Percentiles rank a stretch among this genome's conserved stretches.
Conservation (phyloP, 2,113 vertebrate species). For the Lampris incognitus region DNA sequence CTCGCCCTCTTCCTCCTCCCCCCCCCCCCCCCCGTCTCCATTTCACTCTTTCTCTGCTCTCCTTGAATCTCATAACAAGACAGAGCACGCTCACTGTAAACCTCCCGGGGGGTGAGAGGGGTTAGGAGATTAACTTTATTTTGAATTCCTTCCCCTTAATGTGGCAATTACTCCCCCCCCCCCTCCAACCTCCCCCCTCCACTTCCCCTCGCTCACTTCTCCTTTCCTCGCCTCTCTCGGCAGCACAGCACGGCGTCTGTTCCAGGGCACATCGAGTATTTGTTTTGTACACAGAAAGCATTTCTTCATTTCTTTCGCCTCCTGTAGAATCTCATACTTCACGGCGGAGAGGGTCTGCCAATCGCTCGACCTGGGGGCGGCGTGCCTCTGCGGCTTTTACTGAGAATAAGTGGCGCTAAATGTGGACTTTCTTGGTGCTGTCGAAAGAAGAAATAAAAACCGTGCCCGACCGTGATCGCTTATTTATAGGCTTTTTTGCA, state of each 20-base stretch:
- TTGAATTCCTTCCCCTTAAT: conserved; percentile 88
- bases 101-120: conserved; percentile 73
- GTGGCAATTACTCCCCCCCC: conserved; percentile 78
- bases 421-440: conserved; percentile 9
- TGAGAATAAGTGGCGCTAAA: conserved; percentile 3
- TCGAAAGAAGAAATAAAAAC: conserved; percentile 20
- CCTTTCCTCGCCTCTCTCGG: conserved; percentile 41
- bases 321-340: conserved; percentile 55
- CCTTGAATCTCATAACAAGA: conserved; percentile 85
- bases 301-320: conserved; percentile 66
- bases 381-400: conserved; percentile 23
- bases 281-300: conserved; percentile 77
- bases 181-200: neutral
- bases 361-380: conserved; percentile 16
- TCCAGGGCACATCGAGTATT: conserved; percentile 61
- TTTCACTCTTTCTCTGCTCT: conserved; percentile 61
- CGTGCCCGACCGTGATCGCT: neutral
- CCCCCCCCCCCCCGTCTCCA: conserved; percentile 19
- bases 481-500: neutral
- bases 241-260: conserved; percentile 68
- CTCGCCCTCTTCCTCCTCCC: conserved; percentile 37
- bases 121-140: conserved; percentile 86
- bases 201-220: neutral
- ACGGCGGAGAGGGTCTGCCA: conserved; percentile 38
- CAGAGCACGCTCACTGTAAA: conserved; percentile 83